Evolutionary conservation across 1,140 invertebrate genomes (phyloP).

Genomic region (Bombus polaris): DNA sequence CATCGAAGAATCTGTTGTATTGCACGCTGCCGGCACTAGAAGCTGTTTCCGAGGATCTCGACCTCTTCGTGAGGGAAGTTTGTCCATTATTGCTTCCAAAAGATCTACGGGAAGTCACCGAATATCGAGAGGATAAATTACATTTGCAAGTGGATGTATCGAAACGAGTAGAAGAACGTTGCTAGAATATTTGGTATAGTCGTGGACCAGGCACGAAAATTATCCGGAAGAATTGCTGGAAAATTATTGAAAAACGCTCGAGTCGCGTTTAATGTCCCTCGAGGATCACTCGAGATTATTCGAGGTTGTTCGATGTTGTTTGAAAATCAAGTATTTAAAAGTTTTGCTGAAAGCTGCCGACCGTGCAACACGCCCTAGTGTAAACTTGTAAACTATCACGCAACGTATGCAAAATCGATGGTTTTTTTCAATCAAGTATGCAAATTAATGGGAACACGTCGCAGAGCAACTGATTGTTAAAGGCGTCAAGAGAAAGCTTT

Average conservation of each 20-base stretch:
- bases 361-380: no score
- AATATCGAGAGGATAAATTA: background rate
- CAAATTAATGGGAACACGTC: background rate
- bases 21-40: background rate
- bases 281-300: background rate
- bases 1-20: conserved; percentile 39
- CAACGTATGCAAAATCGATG: no score
- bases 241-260: background rate
- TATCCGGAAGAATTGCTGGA: background rate
- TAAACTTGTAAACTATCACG: background rate
- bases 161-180: background rate
- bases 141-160: no score
- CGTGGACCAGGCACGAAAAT: background rate
- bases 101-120: background rate
- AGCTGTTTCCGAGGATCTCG: conserved; percentile 7
- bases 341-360: background rate
- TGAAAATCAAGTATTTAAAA: background rate
- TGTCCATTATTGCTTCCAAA: conserved; percentile 2
- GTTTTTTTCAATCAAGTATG: no score
- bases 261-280: background rate
- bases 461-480: background rate
- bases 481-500: no score
- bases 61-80: conserved; percentile 4
- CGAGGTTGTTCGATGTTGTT: background rate
- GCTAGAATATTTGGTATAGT: no score